A percentile compares a stretch with the other conserved stretches of the same genome.
These are phyloP conservation scores for Cardiocondyla obscurior DNA, from an alignment of 1,140 invertebrate genomes.

Conservation along the genomic window DNA sequence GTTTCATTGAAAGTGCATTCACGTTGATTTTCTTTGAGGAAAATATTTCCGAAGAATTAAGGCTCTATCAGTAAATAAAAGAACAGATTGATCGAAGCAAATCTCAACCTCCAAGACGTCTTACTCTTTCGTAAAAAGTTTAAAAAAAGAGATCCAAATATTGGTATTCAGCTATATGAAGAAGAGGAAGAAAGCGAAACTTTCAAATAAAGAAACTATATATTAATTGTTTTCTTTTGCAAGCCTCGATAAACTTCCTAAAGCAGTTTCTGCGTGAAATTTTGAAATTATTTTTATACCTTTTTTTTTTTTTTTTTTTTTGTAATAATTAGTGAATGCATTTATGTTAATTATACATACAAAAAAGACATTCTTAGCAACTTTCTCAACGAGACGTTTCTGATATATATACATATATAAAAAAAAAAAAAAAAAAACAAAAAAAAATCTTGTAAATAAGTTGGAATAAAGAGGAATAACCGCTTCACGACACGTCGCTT, in stretches of 20 bases:
- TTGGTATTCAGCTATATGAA: not conserved
- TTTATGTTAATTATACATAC: not conserved
- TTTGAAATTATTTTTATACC: not conserved
- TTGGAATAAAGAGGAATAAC: not conserved
- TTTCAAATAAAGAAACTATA: not conserved
- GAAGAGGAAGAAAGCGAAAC: not conserved
- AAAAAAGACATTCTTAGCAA: not conserved
- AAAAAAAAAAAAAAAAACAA: too few species aligned
- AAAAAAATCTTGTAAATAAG: too few species aligned
- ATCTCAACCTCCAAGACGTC: not conserved
- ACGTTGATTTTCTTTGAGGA: not conserved
- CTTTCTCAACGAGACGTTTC: not conserved
- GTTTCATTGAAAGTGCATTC: not conserved
- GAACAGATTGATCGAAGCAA: not conserved
- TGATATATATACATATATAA: too few species aligned
- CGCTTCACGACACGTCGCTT: not conserved
- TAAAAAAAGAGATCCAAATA: not conserved
- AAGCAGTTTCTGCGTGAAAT: not conserved
- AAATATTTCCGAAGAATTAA: not conserved
- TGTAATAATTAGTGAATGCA: not conserved
- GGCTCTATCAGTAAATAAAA: not conserved
- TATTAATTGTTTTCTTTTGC: not conserved
- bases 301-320: too few species aligned
- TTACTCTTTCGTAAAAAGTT: not conserved
- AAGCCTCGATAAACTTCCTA: not conserved